Conservation (phyloP, 2,797 vertebrate genomes). For the Lagocephalus sceleratus region DNA sequence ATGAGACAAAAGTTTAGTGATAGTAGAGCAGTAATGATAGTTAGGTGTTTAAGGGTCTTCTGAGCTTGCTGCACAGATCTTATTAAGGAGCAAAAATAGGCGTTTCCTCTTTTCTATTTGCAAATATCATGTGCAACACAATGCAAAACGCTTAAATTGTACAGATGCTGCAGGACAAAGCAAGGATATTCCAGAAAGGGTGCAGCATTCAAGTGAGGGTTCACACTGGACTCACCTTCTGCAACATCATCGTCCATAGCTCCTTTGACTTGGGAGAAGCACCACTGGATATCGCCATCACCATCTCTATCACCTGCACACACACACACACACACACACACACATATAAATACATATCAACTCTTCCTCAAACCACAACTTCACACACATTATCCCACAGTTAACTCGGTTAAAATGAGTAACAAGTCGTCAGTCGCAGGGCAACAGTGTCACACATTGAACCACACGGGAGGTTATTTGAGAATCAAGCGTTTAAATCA, state of each 20-base stretch:
- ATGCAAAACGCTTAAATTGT: too few species aligned
- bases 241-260: constrained; percentile 94
- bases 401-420: constrained; percentile 23
- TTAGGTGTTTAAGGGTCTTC: too few species aligned
- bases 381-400: constrained; percentile 46
- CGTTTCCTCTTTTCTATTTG: too few species aligned
- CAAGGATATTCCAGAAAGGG: background rate
- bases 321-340: constrained; percentile 33
- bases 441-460: too few species aligned
- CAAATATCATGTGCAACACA: too few species aligned
- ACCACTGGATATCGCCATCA: constrained; percentile 93
- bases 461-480: fast-evolving
- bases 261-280: constrained; percentile 97
- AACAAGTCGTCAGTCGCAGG: background rate
- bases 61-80: too few species aligned
- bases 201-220: constrained; percentile 1
- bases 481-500: background rate
- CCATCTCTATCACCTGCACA: constrained; percentile 84
- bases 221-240: constrained; percentile 90
- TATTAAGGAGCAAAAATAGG: too few species aligned
- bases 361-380: constrained; percentile 25
- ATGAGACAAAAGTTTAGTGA: too few species aligned
- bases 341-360: constrained; percentile 21
- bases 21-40: too few species aligned
- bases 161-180: too few species aligned